Percentiles rank a stretch among this genome's conserved stretches.
phyloP scores from a whole-genome alignment of 2,113 vertebrate genomes.

The Phainopepla nitens region DNA sequence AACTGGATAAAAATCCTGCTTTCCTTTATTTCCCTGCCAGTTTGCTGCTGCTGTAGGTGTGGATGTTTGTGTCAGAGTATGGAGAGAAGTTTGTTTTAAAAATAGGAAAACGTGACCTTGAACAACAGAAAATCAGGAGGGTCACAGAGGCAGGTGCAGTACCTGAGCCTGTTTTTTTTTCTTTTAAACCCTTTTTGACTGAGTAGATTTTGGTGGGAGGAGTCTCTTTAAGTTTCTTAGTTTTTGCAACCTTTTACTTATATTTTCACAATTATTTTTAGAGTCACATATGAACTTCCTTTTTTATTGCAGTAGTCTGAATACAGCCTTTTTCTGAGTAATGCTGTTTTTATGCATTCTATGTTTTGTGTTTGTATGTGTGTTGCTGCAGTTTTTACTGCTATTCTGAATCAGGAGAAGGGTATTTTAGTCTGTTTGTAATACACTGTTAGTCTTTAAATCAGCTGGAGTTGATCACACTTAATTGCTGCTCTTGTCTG shows the following conservation, averaged over 20 bases:
- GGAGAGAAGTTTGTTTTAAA: not conserved
- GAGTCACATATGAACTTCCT: not conserved
- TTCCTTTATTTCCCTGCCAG: not conserved
- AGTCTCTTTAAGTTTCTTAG: not conserved
- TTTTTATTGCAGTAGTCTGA: not conserved
- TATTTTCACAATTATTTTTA: slow-evolving; percentile 27
- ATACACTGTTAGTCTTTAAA: not conserved
- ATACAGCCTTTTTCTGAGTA: not conserved
- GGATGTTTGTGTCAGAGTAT: not conserved
- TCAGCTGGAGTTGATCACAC: not conserved
- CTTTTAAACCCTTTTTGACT: not conserved
- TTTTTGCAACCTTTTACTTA: not conserved
- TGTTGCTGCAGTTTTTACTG: not conserved
- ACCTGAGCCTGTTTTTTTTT: not conserved
- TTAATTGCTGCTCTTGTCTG: not conserved
- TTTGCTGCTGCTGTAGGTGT: not conserved
- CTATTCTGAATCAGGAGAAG: not conserved
- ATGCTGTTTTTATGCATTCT: not conserved
- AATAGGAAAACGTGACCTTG: not conserved
- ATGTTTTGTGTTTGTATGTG: not conserved
- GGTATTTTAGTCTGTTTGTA: not conserved
- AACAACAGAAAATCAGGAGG: not conserved
- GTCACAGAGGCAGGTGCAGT: not conserved
- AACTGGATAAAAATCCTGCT: not conserved
- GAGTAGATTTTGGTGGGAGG: not conserved